These are phyloP conservation scores for Tragelaphus scriptus DNA, from an alignment of 2,113 vertebrate species.

Conservation along the genomic window DNA sequence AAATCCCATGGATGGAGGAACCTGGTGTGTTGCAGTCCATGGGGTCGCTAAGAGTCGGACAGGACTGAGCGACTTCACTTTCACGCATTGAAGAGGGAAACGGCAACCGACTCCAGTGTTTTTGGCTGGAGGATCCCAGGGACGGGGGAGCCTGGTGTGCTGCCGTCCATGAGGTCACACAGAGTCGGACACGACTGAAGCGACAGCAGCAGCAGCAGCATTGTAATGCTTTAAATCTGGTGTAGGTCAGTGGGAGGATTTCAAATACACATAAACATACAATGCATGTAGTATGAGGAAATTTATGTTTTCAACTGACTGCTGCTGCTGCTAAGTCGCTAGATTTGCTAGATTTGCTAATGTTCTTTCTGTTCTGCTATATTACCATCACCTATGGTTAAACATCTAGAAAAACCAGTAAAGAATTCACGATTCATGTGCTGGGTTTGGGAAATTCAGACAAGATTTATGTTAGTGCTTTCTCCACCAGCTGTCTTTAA, in stretches of 20 bases:
- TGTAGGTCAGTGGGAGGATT: neutral
- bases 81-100: too few species aligned
- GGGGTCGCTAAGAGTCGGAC: too few species aligned
- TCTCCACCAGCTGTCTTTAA: slow-evolving; percentile 67
- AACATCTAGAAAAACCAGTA: neutral
- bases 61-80: too few species aligned
- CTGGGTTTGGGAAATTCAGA: slow-evolving; percentile 8
- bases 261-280: neutral
- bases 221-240: neutral
- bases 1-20: too few species aligned
- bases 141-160: too few species aligned
- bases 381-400: neutral
- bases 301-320: neutral
- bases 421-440: slow-evolving; percentile 1
- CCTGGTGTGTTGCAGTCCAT: too few species aligned
- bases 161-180: too few species aligned
- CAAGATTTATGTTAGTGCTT: slow-evolving; percentile 52
- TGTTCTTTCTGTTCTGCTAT: neutral
- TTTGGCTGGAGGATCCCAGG: too few species aligned
- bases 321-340: too few species aligned
- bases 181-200: too few species aligned
- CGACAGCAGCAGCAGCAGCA: too few species aligned
- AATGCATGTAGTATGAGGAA: neutral
- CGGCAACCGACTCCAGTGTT: too few species aligned
- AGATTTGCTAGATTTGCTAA: neutral